Percentiles rank a stretch among this genome's conserved stretches.
Evolutionary conservation across 2,797 vertebrate species (phyloP).

Genomic region (Anguilla megastoma): DNA sequence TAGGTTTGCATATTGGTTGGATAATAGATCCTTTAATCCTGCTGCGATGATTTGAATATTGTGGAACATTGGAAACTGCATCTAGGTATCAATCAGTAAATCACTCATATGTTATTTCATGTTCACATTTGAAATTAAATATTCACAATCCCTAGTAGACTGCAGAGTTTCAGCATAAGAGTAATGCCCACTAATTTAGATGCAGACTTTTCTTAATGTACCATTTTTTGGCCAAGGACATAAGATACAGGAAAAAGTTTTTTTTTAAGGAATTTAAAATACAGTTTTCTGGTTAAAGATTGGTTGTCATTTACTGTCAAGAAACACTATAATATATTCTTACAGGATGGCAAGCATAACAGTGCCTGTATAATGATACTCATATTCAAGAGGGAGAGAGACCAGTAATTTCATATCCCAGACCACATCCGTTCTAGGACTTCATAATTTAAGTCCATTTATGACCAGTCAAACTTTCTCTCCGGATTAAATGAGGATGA

Average conservation of each 20-base stretch:
- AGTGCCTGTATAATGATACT: slow-evolving; percentile 30
- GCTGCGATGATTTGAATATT: slow-evolving; percentile 62
- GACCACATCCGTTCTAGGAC: not conserved
- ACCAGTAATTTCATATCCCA: slow-evolving; percentile 5
- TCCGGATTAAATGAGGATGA: slow-evolving; percentile 22
- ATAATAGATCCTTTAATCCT: slow-evolving; percentile 54
- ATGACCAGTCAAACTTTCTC: slow-evolving; percentile 19
- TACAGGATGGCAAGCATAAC: slow-evolving; percentile 35
- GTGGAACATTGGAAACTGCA: slow-evolving; percentile 45
- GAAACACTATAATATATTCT: slow-evolving; percentile 54
- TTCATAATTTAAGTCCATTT: not conserved
- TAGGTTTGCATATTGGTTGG: slow-evolving; percentile 36
- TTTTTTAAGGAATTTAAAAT: slow-evolving; percentile 32
- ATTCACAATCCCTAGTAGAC: not conserved
- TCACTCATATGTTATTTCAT: not conserved
- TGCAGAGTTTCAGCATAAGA: not conserved
- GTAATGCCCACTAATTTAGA: not conserved
- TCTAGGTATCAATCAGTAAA: slow-evolving; percentile 9
- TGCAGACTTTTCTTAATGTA: slow-evolving; percentile 47
- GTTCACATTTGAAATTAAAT: not conserved
- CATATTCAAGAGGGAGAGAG: not conserved
- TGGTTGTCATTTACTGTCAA: slow-evolving; percentile 46
- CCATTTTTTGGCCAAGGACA: slow-evolving; percentile 40
- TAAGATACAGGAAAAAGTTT: slow-evolving; percentile 44
- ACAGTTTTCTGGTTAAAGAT: slow-evolving; percentile 47